Evolutionary conservation across 2,797 vertebrate species (phyloP).

Genomic region (Oophaga sylvatica): DNA sequence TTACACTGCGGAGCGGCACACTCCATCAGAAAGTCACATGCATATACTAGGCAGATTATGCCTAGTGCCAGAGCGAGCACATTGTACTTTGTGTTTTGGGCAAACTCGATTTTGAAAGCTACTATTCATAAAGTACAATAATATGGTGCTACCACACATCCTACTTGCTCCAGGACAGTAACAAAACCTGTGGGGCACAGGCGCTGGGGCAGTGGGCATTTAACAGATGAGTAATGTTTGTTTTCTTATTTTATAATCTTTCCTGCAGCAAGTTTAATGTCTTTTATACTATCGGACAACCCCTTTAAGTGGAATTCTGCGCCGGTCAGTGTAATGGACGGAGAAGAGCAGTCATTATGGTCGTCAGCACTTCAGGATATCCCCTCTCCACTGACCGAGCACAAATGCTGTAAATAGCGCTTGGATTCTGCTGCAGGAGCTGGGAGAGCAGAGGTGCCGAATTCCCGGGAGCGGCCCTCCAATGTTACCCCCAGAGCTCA

Average conservation of each 20-base stretch:
- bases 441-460: not conserved
- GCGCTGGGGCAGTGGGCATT: too few species aligned
- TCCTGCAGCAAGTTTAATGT: too few species aligned
- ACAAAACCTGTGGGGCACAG: too few species aligned
- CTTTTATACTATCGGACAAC: too few species aligned
- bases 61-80: not conserved
- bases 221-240: too few species aligned
- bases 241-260: too few species aligned
- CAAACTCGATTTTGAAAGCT: too few species aligned
- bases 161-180: too few species aligned
- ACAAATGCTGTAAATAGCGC: not conserved
- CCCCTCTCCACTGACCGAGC: not conserved
- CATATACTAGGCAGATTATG: constrained; percentile 4
- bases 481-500: not conserved
- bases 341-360: not conserved
- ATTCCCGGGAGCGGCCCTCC: not conserved
- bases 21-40: not conserved
- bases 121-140: too few species aligned
- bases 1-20: not conserved
- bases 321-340: too few species aligned
- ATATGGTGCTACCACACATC: too few species aligned
- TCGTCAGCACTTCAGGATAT: not conserved
- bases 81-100: not conserved
- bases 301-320: too few species aligned
- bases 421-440: not conserved